phyloP scores from a whole-genome alignment of 2,888 invertebrate genomes.

The Hemaris fuciformis region DNA sequence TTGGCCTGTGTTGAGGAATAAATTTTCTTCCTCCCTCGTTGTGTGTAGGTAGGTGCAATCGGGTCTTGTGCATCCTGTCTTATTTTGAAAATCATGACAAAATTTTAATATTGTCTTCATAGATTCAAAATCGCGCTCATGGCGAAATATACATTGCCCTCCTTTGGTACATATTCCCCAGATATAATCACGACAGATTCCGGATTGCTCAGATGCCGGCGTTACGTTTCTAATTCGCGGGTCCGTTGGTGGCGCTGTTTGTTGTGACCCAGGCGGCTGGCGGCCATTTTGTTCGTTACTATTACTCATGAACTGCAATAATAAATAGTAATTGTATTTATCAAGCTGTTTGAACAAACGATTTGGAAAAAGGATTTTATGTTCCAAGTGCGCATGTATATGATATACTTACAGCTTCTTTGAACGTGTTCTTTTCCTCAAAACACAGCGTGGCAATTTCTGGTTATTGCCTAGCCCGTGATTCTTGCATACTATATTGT shows the following conservation, averaged over 20 bases:
- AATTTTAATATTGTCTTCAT: constrained; percentile 64
- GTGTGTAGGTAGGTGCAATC: constrained; percentile 64
- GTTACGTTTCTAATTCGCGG: constrained; percentile 33
- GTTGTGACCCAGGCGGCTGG: constrained; percentile 46
- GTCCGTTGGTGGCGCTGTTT: constrained; percentile 39
- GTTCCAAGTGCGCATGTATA: not conserved
- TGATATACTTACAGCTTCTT: not conserved
- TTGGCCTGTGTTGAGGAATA: constrained; percentile 50
- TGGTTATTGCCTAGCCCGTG: not conserved
- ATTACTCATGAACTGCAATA: constrained; percentile 41
- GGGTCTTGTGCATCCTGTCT: constrained; percentile 52
- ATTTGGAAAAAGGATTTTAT: not conserved
- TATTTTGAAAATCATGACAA: constrained; percentile 69
- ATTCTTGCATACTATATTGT: not conserved
- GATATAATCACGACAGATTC: constrained; percentile 58
- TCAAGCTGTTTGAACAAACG: not conserved
- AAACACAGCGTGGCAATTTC: not conserved
- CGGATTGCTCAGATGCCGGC: constrained; percentile 22
- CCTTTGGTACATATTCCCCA: constrained; percentile 66
- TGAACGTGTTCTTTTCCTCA: not conserved
- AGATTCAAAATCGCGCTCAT: constrained; percentile 54
- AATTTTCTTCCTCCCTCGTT: constrained; percentile 55
- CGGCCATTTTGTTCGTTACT: constrained; percentile 56
- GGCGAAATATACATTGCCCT: constrained; percentile 54
- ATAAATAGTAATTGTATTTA: not conserved